phyloP scores from a whole-genome alignment of 1,140 invertebrate species.

The Anastrepha ludens region DNA sequence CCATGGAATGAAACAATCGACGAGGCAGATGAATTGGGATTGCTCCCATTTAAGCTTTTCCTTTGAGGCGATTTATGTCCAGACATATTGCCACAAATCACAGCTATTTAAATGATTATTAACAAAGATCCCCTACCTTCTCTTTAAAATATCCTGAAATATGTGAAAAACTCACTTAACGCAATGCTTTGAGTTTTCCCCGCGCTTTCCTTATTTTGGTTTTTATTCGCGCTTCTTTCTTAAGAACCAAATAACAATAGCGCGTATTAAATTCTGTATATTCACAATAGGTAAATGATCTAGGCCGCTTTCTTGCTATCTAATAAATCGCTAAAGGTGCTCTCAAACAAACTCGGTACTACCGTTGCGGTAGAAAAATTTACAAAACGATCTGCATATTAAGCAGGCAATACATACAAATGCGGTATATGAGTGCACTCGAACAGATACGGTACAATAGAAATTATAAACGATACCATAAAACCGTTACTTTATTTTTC shows the following conservation, averaged over 20 bases:
- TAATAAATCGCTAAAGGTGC: too few species aligned
- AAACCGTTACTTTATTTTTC: too few species aligned
- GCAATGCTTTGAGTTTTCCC: not conserved
- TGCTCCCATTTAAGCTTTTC: not conserved
- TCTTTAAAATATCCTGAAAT: too few species aligned
- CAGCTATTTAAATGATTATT: not conserved
- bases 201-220: conserved; percentile 24
- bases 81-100: conserved; percentile 13
- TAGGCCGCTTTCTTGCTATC: too few species aligned
- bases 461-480: too few species aligned
- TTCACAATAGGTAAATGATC: not conserved
- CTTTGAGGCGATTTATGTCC: conserved; percentile 1
- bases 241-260: not conserved
- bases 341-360: too few species aligned
- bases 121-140: too few species aligned
- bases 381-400: too few species aligned
- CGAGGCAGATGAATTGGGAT: not conserved
- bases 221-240: not conserved
- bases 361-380: too few species aligned
- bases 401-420: too few species aligned
- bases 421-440: too few species aligned
- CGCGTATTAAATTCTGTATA: not conserved
- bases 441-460: too few species aligned
- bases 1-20: conserved; percentile 1
- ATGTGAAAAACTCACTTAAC: not conserved